These are phyloP conservation scores for Willowsia nigromaculata DNA, from an alignment of 2,888 invertebrate species.

Conservation along the genomic window DNA sequence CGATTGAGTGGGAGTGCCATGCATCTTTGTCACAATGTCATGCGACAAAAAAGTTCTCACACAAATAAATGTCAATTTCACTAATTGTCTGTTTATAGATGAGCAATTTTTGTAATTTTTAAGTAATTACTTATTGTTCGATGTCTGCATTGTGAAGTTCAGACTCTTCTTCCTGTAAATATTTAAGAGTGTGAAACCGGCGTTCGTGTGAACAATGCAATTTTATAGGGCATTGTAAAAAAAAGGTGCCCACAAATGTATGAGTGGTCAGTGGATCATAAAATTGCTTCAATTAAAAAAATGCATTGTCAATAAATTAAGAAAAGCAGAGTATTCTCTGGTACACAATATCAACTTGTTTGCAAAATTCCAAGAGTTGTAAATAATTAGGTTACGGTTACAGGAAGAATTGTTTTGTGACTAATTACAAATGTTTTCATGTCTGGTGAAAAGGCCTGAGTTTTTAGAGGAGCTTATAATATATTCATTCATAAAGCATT, in stretches of 20 bases:
- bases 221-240: background rate
- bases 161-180: background rate
- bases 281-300: background rate
- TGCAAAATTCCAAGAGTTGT: background rate
- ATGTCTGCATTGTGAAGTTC: background rate
- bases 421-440: too few relatives aligned
- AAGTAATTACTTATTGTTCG: slow-evolving; percentile 2
- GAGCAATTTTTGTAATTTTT: background rate
- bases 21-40: slow-evolving; percentile 60
- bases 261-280: background rate
- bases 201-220: background rate
- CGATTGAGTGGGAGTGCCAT: slow-evolving; percentile 51
- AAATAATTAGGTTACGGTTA: background rate
- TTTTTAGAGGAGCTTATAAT: too few relatives aligned
- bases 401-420: too few relatives aligned
- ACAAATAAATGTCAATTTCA: slow-evolving; percentile 56
- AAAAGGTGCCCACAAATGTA: background rate
- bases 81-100: slow-evolving; percentile 57
- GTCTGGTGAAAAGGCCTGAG: too few relatives aligned
- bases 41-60: slow-evolving; percentile 63
- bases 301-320: background rate
- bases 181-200: background rate
- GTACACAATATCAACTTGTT: background rate
- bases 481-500: too few relatives aligned
- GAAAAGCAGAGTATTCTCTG: background rate